Evolutionary conservation across 2,888 invertebrate species (phyloP).

Genomic region (Pheosia tremula): DNA sequence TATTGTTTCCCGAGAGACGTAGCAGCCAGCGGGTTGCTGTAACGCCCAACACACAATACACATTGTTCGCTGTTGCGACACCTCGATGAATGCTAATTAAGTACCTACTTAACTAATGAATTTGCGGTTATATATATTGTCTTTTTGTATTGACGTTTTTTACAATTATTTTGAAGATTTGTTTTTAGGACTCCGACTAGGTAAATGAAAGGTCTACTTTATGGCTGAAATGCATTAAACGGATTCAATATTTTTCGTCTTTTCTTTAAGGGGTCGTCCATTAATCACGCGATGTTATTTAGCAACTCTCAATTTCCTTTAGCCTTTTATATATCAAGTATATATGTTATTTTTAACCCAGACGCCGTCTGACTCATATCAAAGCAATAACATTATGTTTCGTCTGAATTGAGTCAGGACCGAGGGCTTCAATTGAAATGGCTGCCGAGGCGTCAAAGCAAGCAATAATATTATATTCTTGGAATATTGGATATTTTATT

Average conservation of each 20-base stretch:
- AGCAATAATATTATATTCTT: not conserved
- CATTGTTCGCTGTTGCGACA: conserved; percentile 32
- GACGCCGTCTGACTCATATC: conserved; percentile 2
- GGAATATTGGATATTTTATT: not conserved
- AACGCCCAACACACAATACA: conserved; percentile 36
- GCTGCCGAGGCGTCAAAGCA: not conserved
- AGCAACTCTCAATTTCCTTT: no score
- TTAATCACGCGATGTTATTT: no score
- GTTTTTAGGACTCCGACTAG: no score
- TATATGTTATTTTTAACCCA: not conserved
- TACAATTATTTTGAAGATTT: no score
- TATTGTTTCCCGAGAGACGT: conserved; percentile 16
- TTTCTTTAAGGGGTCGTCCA: no score
- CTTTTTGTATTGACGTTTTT: not conserved
- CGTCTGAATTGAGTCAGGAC: not conserved
- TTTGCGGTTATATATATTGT: not conserved
- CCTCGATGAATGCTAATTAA: conserved; percentile 2
- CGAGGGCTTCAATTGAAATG: not conserved
- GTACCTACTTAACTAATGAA: not conserved
- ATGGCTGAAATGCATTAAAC: no score
- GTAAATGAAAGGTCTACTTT: no score
- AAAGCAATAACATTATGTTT: not conserved
- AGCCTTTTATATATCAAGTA: no score
- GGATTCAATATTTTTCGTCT: no score
- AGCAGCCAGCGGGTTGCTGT: conserved; percentile 8